phyloP scores from a whole-genome alignment of 2,888 invertebrate species.

The Nezara viridula region DNA sequence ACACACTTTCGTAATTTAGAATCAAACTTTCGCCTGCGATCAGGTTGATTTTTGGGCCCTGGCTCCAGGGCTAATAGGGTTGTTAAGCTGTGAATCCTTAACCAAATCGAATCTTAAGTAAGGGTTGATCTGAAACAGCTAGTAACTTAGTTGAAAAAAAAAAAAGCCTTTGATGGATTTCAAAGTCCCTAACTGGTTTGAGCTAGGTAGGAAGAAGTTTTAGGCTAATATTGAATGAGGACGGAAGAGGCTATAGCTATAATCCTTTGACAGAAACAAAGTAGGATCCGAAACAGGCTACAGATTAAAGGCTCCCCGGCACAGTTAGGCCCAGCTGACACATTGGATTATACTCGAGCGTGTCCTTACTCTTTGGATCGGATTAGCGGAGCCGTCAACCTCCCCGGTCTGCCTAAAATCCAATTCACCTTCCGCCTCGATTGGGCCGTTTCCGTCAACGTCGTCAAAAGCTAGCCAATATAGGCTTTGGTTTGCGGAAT shows the following conservation, averaged over 20 bases:
- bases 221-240: conserved; percentile 19
- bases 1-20: no score
- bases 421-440: background rate
- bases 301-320: background rate
- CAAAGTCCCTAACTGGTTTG: background rate
- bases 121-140: background rate
- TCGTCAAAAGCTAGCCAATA: background rate
- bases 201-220: conserved; percentile 10
- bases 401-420: background rate
- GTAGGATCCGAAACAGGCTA: background rate
- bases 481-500: background rate
- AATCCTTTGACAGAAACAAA: conserved; percentile 38
- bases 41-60: no score
- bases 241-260: background rate
- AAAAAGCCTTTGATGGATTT: background rate
- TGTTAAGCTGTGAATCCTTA: background rate
- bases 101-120: background rate
- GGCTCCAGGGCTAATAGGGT: no score
- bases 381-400: background rate
- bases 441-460: background rate
- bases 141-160: background rate
- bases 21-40: no score
- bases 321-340: background rate
- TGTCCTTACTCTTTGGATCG: background rate
- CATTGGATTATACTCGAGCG: conserved; percentile 2